Percentiles rank a stretch among this genome's conserved stretches.
These are phyloP conservation scores for Lycopodina hypogea DNA, from an alignment of 37 sponge, comb jelly and placozoan species.

Conservation along the genomic window DNA sequence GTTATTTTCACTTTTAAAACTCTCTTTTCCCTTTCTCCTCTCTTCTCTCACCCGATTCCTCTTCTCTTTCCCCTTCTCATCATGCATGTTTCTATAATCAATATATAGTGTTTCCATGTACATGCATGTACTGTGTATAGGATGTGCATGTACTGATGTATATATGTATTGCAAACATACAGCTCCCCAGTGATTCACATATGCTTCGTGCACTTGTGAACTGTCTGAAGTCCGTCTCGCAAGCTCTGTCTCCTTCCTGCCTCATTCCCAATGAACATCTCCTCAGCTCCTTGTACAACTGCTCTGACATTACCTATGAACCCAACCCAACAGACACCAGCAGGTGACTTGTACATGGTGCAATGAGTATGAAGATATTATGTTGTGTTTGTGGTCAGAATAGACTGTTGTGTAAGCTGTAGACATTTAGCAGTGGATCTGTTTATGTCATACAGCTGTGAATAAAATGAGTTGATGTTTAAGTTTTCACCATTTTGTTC, in stretches of 20 bases:
- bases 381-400: background rate
- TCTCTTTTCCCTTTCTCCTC: conserved; percentile 5
- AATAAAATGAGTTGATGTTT: too few relatives aligned
- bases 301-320: conserved; percentile 13
- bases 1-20: background rate
- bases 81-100: too few relatives aligned
- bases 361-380: too few relatives aligned
- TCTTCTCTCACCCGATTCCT: conserved; percentile 16
- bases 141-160: too few relatives aligned
- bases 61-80: conserved; percentile 16
- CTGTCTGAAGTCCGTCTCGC: conserved; percentile 49
- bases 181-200: background rate
- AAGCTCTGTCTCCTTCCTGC: conserved; percentile 37
- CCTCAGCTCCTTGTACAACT: background rate
- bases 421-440: background rate
- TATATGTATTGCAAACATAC: too few relatives aligned
- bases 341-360: background rate
- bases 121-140: too few relatives aligned
- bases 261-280: conserved; percentile 19
- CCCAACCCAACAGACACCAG: conserved; percentile 31
- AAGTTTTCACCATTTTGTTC: too few relatives aligned
- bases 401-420: background rate
- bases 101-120: too few relatives aligned
- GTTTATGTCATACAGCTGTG: background rate
- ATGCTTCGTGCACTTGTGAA: background rate